Percentiles rank a stretch among this genome's conserved stretches.
Conservation (phyloP, 2,888 invertebrate genomes). For the Cosmopolites sordidus region DNA sequence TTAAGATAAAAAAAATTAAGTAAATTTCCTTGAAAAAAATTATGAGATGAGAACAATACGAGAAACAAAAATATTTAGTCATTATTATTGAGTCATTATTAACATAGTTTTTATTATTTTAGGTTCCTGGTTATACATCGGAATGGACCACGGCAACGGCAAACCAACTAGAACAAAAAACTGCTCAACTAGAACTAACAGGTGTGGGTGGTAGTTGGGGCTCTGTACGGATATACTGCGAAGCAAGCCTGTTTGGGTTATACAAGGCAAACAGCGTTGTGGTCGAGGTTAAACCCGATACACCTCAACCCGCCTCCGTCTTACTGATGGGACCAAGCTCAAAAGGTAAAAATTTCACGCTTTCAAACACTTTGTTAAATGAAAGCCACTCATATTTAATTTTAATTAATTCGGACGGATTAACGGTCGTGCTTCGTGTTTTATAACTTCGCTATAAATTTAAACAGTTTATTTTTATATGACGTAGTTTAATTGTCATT, state of each 20-base stretch:
- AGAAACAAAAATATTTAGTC: too few relatives aligned
- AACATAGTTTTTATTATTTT: constrained; percentile 32
- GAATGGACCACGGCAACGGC: constrained; percentile 49
- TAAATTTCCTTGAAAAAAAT: too few relatives aligned
- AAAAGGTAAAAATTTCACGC: constrained; percentile 10
- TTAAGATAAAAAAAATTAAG: too few relatives aligned
- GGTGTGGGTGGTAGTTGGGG: constrained; percentile 56
- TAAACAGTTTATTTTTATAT: too few relatives aligned
- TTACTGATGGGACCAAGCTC: constrained; percentile 47
- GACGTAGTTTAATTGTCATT: too few relatives aligned
- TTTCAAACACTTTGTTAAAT: too few relatives aligned
- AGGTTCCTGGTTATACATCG: constrained; percentile 61
- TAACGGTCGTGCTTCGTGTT: too few relatives aligned
- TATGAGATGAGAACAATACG: too few relatives aligned
- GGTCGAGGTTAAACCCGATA: constrained; percentile 56
- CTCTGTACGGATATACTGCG: constrained; percentile 57
- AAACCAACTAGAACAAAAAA: constrained; percentile 57
- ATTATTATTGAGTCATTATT: too few relatives aligned
- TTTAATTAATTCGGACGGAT: too few relatives aligned
- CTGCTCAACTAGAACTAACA: constrained; percentile 55
- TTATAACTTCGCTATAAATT: too few relatives aligned
- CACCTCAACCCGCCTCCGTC: constrained; percentile 60
- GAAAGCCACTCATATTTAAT: too few relatives aligned
- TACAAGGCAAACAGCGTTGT: constrained; percentile 60
- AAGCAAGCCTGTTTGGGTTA: constrained; percentile 60